A percentile compares a stretch with the other conserved stretches of the same genome.
phyloP scores from a whole-genome alignment of 2,797 vertebrate genomes.

The Peromyscus aztecus region DNA sequence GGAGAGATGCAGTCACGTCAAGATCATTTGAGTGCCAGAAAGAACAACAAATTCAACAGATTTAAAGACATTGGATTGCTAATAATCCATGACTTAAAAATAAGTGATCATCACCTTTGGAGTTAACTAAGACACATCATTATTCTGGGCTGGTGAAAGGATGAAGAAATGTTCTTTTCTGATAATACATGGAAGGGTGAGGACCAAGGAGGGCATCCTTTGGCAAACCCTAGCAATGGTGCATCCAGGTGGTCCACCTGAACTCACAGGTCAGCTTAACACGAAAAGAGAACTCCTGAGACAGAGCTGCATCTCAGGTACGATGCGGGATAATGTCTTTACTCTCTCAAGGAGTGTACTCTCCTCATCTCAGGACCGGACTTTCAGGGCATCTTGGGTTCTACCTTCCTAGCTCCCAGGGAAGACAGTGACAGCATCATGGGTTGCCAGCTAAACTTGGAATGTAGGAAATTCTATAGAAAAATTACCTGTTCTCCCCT shows the following conservation, averaged over 20 bases:
- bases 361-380: not conserved
- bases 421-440: not conserved
- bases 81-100: not conserved
- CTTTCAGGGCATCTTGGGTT: not conserved
- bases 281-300: not conserved
- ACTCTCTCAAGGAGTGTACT: not conserved
- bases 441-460: not conserved
- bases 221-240: not conserved
- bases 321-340: not conserved
- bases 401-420: not conserved
- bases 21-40: not conserved
- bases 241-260: not conserved
- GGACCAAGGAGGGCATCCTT: not conserved
- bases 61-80: not conserved
- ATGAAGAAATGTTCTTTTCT: not conserved
- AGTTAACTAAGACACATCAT: not conserved
- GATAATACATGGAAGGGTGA: not conserved
- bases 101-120: not conserved
- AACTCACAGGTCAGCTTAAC: not conserved
- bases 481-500: not conserved
- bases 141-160: not conserved
- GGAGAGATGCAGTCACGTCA: not conserved
- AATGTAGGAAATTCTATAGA: not conserved
- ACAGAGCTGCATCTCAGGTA: not conserved
- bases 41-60: not conserved